Percentiles rank a stretch among this genome's conserved stretches.
phyloP scores from a whole-genome alignment of 2,888 invertebrate species.

The Epirrhoe tristata region DNA sequence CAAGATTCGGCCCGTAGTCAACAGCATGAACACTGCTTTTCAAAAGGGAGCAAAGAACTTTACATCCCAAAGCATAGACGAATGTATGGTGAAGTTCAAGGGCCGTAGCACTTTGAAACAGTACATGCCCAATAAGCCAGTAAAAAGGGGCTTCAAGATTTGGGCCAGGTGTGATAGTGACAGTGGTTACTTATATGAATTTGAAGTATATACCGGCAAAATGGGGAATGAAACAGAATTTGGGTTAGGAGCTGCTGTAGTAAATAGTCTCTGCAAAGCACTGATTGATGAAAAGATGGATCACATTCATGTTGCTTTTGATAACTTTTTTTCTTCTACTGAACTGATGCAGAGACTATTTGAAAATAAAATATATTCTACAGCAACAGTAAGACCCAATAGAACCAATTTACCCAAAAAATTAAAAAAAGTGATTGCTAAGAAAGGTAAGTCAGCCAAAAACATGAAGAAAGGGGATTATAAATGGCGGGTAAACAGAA shows the following conservation, averaged over 20 bases:
- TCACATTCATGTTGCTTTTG: constrained; percentile 31
- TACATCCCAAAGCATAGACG: constrained; percentile 28
- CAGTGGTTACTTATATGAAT: constrained; percentile 29
- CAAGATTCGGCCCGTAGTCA: constrained; percentile 32
- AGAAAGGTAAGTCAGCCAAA: no score
- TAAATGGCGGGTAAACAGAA: no score
- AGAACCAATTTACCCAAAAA: no score
- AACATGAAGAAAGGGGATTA: no score
- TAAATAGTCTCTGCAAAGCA: constrained; percentile 36
- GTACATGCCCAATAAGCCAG: constrained; percentile 30
- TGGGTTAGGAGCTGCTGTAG: constrained; percentile 34
- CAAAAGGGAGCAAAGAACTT: constrained; percentile 30
- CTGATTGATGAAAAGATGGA: constrained; percentile 33
- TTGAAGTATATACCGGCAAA: constrained; percentile 32
- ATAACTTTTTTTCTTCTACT: constrained; percentile 28
- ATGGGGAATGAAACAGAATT: constrained; percentile 31
- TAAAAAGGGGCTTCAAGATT: constrained; percentile 32
- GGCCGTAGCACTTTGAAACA: constrained; percentile 31
- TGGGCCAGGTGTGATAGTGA: constrained; percentile 29
- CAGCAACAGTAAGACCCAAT: no score
- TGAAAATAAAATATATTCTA: constrained; percentile 23
- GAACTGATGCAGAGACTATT: constrained; percentile 27
- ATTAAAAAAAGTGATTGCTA: no score
- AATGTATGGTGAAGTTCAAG: constrained; percentile 36
- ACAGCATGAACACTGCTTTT: constrained; percentile 28